Base-by-base conservation (phyloP, 2,113 vertebrate species). In the Lathamus discolor region DNA sequence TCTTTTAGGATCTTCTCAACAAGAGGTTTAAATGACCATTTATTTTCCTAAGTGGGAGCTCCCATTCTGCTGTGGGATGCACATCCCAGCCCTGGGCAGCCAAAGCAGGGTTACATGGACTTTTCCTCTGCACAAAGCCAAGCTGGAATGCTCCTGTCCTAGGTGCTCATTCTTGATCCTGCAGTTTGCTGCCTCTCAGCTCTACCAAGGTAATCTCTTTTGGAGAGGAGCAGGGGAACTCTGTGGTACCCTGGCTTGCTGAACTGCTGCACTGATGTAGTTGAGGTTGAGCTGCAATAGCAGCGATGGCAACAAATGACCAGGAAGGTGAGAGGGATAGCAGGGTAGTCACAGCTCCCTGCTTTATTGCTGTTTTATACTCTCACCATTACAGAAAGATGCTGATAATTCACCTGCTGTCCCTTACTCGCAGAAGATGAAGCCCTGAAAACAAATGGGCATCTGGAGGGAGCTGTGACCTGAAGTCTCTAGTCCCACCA, bases 91-190 rank as follows among this genome's bases (percentile, higher is more conserved):
- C 57, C 44, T 49, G n/a, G 10, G 25, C 79, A 84, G 39, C 18
- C 8, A 3, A 28, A 7, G 4, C 20, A 25, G 39, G 22, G 41
- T 44, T 48, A 17, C 3, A 0, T 22, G 46, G 52, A 5, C 9
- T 64, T 89, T 29, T 33, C 37, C 33, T 66, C 48, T 73, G 59
- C 57, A 20, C 19, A 57, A 41, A 90, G 41, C 44, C 48, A 25
- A 7, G 31, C 15, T 61, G 25, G 62, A 76, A 18, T 52, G 17
- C 17, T 79, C 17, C 69, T 48, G 20, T 49, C 22, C 69, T 3
- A 2, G 15, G 4, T 48, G 29, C 35, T 92, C 16, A 2, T 55
- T 33, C 28, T 20, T 20, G 62, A 4, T 82, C 62, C 43, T 87
- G 81, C 69, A 43, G n/a, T 64, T 82, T 37, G 43, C 18, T 79